phyloP scores from a whole-genome alignment of 2,888 invertebrate species.

The Oligia latruncula region DNA sequence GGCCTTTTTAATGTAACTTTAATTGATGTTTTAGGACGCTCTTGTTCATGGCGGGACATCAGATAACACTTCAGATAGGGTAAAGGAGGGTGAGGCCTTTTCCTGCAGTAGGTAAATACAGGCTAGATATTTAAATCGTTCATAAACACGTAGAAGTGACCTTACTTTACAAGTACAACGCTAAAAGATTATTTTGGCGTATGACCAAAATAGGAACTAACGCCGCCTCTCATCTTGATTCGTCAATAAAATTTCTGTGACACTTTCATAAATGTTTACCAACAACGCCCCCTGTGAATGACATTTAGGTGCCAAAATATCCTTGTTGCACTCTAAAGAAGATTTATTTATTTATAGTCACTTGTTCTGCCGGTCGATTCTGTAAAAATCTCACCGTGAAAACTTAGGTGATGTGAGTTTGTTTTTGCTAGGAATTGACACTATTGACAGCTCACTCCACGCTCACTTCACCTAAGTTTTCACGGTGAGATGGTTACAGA shows the following conservation, averaged over 20 bases:
- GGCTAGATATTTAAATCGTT: not conserved
- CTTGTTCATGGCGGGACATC: not conserved
- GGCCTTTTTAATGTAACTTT: slow-evolving; percentile 11
- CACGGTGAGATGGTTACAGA: too few relatives aligned
- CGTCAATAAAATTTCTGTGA: not conserved
- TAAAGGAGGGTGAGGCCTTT: not conserved
- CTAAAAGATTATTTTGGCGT: not conserved
- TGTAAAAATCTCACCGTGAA: too few relatives aligned
- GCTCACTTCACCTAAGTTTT: too few relatives aligned
- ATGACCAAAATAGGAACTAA: not conserved
- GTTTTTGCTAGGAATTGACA: too few relatives aligned
- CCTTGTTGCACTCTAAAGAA: too few relatives aligned
- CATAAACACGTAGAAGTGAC: not conserved
- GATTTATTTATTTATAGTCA: too few relatives aligned
- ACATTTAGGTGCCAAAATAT: too few relatives aligned
- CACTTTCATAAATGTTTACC: not conserved
- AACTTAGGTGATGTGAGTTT: too few relatives aligned
- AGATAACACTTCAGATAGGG: not conserved
- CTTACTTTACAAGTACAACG: not conserved
- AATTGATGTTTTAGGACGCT: slow-evolving; percentile 25
- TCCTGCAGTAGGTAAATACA: not conserved
- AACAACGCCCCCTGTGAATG: not conserved
- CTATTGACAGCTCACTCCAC: too few relatives aligned
- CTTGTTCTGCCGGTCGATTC: too few relatives aligned
- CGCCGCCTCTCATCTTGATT: not conserved